phyloP scores from a whole-genome alignment of 2,113 vertebrate genomes.

The Panthera leo region DNA sequence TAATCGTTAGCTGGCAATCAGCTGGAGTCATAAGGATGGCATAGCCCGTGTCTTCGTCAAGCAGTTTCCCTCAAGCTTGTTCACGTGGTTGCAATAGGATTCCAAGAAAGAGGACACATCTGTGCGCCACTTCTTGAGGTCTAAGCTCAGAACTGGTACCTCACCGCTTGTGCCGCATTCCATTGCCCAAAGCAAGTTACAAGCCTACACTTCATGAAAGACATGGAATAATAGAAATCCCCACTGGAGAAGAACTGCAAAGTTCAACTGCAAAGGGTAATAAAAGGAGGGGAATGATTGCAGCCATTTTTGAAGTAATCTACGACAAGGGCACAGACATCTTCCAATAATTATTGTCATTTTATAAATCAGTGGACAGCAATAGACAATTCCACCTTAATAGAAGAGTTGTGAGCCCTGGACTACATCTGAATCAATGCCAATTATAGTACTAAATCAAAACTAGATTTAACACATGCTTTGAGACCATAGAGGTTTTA shows the following conservation, averaged over 20 bases:
- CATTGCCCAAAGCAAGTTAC: not conserved
- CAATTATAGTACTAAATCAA: not conserved
- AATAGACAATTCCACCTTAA: constrained; percentile 19
- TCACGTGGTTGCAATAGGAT: not conserved
- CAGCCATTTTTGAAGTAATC: not conserved
- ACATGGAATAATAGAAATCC: not conserved
- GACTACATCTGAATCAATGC: constrained; percentile 7
- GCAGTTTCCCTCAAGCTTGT: not conserved
- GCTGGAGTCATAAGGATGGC: not conserved
- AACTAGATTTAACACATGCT: not conserved
- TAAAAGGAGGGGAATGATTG: not conserved
- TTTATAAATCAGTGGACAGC: not conserved
- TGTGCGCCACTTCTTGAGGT: not conserved
- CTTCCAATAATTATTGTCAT: not conserved
- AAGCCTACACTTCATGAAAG: not conserved
- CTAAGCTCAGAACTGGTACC: not conserved
- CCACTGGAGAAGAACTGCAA: not conserved
- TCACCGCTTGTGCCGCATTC: not conserved
- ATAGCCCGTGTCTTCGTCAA: not conserved
- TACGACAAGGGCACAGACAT: not conserved
- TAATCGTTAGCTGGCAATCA: not conserved
- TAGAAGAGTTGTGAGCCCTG: not conserved
- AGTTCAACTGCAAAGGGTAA: not conserved
- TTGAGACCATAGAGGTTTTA: not conserved
- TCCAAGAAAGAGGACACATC: not conserved